Evolutionary conservation across 2,797 vertebrate genomes (phyloP).

Genomic region (Siniperca obscura): DNA sequence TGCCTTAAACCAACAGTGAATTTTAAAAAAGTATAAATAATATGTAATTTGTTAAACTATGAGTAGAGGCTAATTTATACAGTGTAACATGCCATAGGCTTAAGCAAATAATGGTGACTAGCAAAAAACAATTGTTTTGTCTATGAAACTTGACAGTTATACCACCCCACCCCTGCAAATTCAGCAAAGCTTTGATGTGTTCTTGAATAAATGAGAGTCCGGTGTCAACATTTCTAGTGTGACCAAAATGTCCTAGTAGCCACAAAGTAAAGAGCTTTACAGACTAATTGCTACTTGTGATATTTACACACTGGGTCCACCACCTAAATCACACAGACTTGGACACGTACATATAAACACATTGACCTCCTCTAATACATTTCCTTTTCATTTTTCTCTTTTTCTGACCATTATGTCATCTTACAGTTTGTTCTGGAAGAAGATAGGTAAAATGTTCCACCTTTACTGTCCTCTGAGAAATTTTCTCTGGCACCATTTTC

Average conservation of each 20-base stretch:
- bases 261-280: background rate
- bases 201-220: background rate
- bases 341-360: background rate
- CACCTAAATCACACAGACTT: background rate
- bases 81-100: too few species aligned
- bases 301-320: background rate
- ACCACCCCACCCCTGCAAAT: too few species aligned
- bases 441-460: background rate
- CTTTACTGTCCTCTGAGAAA: background rate
- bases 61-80: too few species aligned
- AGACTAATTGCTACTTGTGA: background rate
- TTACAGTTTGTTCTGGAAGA: background rate
- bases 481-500: constrained; percentile 1
- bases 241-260: background rate
- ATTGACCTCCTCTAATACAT: background rate
- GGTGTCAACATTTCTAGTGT: background rate
- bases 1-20: too few species aligned
- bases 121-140: too few species aligned
- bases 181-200: too few species aligned
- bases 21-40: too few species aligned
- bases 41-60: too few species aligned
- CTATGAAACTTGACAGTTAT: too few species aligned
- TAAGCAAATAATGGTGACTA: too few species aligned
- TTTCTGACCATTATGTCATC: constrained; percentile 1
- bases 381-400: background rate